Conservation (phyloP, 1,140 invertebrate species). For the Leguminivora glycinivorella region DNA sequence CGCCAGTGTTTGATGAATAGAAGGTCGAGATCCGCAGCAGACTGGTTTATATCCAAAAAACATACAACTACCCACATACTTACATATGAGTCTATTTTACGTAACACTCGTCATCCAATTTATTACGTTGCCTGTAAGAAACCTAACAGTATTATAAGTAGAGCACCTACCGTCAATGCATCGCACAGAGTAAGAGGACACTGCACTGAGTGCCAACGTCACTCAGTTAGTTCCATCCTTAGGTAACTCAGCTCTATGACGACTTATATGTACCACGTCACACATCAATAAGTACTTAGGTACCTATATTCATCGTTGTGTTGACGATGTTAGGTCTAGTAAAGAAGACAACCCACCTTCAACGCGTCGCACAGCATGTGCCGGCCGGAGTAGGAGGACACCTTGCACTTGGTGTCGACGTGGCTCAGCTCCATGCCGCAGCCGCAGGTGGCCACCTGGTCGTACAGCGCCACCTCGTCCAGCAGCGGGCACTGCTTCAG, state of each 20-base stretch:
- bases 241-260: neutral
- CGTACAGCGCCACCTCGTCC: slow-evolving; percentile 81
- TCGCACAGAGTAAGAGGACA: neutral
- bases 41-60: too few relatives aligned
- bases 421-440: slow-evolving; percentile 81
- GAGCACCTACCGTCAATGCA: neutral
- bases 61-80: too few relatives aligned
- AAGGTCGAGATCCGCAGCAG: too few relatives aligned
- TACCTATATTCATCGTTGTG: too few relatives aligned
- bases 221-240: too few relatives aligned
- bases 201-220: too few relatives aligned
- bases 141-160: neutral
- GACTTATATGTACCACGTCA: slow-evolving; percentile 40
- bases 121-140: too few relatives aligned
- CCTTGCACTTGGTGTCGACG: slow-evolving; percentile 83
- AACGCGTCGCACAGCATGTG: slow-evolving; percentile 73
- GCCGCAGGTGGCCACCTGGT: slow-evolving; percentile 71
- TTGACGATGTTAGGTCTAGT: too few relatives aligned
- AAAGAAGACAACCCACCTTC: slow-evolving; percentile 47
- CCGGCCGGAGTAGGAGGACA: slow-evolving; percentile 77
- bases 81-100: too few relatives aligned
- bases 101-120: too few relatives aligned
- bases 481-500: slow-evolving; percentile 81
- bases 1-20: too few relatives aligned
- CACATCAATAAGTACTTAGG: too few relatives aligned